Evolutionary conservation across 2,888 invertebrate species (phyloP).

Genomic region (Tenthredo distinguenda): DNA sequence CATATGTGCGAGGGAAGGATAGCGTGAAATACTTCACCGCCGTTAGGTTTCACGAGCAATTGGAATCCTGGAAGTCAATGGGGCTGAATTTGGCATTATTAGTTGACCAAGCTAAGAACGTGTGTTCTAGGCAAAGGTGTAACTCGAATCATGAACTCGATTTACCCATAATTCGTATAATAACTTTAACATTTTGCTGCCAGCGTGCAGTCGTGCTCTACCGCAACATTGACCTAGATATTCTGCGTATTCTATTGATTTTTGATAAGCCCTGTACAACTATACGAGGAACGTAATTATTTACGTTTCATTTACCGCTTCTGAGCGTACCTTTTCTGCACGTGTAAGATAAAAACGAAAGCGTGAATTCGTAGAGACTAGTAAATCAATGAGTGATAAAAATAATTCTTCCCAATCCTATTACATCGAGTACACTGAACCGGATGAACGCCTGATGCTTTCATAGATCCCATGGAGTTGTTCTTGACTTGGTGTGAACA

Average conservation of each 20-base stretch:
- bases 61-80: not conserved
- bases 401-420: not conserved
- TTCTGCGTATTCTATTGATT: not conserved
- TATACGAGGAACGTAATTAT: not conserved
- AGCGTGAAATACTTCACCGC: not conserved
- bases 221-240: slow-evolving; percentile 16
- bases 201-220: not conserved
- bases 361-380: not conserved
- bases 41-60: slow-evolving; percentile 5
- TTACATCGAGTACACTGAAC: slow-evolving; percentile 76
- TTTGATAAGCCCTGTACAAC: not conserved
- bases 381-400: not conserved
- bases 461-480: slow-evolving; percentile 83
- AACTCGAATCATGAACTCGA: not conserved
- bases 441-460: slow-evolving; percentile 79
- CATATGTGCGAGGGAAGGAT: not conserved
- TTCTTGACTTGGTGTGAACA: slow-evolving; percentile 81
- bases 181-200: not conserved
- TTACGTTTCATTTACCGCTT: not conserved
- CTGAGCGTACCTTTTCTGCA: not conserved
- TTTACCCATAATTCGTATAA: slow-evolving; percentile 20
- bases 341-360: not conserved
- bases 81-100: not conserved
- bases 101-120: not conserved
- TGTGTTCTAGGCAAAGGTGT: slow-evolving; percentile 11